Conservation (phyloP, 2,888 invertebrate genomes). For the Phasia obesa region DNA sequence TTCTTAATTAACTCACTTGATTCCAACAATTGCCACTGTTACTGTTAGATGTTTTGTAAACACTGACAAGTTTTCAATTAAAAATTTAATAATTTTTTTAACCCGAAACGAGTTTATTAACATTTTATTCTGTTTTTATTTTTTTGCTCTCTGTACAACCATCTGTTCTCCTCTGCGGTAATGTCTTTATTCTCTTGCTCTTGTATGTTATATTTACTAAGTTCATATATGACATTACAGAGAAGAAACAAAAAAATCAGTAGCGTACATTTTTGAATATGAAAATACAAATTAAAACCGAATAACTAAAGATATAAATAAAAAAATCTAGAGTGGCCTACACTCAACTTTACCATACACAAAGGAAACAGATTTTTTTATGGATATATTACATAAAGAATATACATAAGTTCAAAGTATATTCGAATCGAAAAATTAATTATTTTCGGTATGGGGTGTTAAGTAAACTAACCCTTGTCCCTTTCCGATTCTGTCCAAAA, state of each 20-base stretch:
- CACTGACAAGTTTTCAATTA: conserved; percentile 71
- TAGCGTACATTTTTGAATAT: background rate
- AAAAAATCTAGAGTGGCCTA: too few species aligned
- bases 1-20: conserved; percentile 58
- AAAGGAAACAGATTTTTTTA: too few species aligned
- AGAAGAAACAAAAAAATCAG: conserved; percentile 31
- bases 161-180: conserved; percentile 13
- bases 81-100: conserved; percentile 47
- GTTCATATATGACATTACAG: conserved; percentile 29
- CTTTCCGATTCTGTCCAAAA: too few species aligned
- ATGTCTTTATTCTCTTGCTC: conserved; percentile 34
- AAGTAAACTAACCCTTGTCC: too few species aligned
- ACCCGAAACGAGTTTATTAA: conserved; percentile 58
- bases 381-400: too few species aligned
- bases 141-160: conserved; percentile 12
- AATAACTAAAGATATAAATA: too few species aligned
- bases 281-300: background rate
- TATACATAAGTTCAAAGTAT: too few species aligned
- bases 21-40: conserved; percentile 48
- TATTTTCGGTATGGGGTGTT: too few species aligned
- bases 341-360: too few species aligned
- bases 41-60: conserved; percentile 56
- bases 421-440: too few species aligned
- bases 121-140: conserved; percentile 23
- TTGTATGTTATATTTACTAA: background rate